Conservation (phyloP, 1,140 invertebrate genomes). For the Parasteatoda tepidariorum region DNA sequence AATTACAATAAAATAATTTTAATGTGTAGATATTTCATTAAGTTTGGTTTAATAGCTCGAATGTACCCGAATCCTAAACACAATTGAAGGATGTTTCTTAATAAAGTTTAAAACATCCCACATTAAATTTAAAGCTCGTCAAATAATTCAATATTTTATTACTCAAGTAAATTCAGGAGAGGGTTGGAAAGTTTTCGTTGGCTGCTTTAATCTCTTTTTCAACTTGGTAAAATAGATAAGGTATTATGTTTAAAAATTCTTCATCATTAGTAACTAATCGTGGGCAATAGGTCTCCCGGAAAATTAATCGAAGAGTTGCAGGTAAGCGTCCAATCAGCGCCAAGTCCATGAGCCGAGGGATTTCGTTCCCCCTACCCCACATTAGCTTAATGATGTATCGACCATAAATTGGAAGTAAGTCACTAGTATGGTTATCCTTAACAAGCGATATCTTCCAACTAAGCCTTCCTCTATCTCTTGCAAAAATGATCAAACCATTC, state of each 20-base stretch:
- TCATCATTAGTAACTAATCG: slow-evolving; percentile 53
- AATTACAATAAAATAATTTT: no score
- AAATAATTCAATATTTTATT: no score
- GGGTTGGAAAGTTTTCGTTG: no score
- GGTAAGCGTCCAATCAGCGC: slow-evolving; percentile 53
- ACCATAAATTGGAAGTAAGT: slow-evolving; percentile 38
- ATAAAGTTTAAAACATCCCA: no score
- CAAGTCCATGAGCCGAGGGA: slow-evolving; percentile 12
- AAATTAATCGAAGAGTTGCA: slow-evolving; percentile 44
- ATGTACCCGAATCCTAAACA: no score
- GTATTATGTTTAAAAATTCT: slow-evolving; percentile 36
- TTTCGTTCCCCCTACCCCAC: slow-evolving; percentile 4
- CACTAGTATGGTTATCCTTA: neutral
- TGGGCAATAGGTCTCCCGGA: slow-evolving; percentile 42
- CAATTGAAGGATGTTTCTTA: no score
- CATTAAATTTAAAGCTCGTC: no score
- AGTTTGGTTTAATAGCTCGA: no score
- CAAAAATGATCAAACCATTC: neutral
- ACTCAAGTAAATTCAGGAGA: no score
- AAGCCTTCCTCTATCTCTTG: neutral
- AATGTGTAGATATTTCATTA: no score
- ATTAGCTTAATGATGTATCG: slow-evolving; percentile 53
- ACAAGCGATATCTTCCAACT: neutral
- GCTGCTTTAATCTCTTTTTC: no score
- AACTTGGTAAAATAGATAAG: no score